Base-by-base conservation (phyloP, 2,797 vertebrate genomes). In the Pangasius sanitwongsei region DNA sequence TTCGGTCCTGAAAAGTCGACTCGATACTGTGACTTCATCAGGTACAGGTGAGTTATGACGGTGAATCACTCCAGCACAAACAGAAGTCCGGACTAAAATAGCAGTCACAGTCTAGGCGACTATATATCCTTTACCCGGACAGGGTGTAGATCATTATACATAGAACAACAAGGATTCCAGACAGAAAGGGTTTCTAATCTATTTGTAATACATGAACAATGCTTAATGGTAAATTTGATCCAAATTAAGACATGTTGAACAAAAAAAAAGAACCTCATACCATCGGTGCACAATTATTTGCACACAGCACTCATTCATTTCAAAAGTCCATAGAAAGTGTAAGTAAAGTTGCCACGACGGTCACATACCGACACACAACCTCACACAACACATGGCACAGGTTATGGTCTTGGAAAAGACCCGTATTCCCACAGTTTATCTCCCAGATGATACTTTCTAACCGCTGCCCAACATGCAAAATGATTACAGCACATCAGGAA, bases 21-120 rank as follows among this genome's bases (percentile, higher is more conserved):
- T 50, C 63, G 6, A 50, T 59, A 69, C 11, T n/a, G 12, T 25
- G 59, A 87, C 37, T 87, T 80, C 34, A 67, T 87, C 34, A 65
- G 18, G 11, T 50, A 63, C 78, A 87, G 48, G 25, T 28, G 11
- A 57, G 63, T 69, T 84, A 63, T 59, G 53, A 87, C 6, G 15
- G 25, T 57, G 80, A 87, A 37, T 89, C 80, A 89, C 11, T 48
- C 11, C 44, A 15, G n/a, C 85, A 86, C 57, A 86, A 41, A 74
- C 55, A 83, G 13, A 89, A 3, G 50, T 63, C 88, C 74, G 75
- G 88, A 83, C n/a, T 41, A 13, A 81, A 81, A 53, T 2, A 72
- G 48, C 50, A 74, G 37, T 57, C 44, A 77, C 74, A 78, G 59
- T 77, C 57, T 31, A 70, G 1, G 4, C n/a, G 65, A 63, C 20